Conservation (phyloP, 2,888 invertebrate genomes). For the Amblyjoppa proteus region DNA sequence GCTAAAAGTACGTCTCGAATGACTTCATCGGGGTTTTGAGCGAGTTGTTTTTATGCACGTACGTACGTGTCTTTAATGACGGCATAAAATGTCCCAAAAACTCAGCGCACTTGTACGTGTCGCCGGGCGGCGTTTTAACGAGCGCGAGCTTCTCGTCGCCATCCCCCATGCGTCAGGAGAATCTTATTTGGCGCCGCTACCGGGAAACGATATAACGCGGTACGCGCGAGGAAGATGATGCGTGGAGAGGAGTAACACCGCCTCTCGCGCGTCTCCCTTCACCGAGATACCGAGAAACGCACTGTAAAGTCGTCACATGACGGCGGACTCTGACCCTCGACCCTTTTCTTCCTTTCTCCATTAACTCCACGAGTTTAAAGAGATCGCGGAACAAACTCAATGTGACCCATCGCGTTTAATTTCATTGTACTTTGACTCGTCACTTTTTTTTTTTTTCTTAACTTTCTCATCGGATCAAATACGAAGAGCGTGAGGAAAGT, state of each 20-base stretch:
- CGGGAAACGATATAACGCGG: slow-evolving; percentile 73
- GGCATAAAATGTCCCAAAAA: background rate
- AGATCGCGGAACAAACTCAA: slow-evolving; percentile 52
- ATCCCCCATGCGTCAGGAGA: slow-evolving; percentile 50
- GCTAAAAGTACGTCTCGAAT: background rate
- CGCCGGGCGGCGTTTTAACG: slow-evolving; percentile 46
- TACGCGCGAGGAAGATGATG: slow-evolving; percentile 46
- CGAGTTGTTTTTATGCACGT: slow-evolving; percentile 11
- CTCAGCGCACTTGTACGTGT: slow-evolving; percentile 20
- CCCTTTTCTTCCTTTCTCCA: slow-evolving; percentile 26
- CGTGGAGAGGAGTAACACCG: slow-evolving; percentile 53
- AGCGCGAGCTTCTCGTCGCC: slow-evolving; percentile 37
- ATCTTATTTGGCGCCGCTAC: slow-evolving; percentile 69
- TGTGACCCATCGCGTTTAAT: background rate
- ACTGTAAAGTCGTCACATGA: slow-evolving; percentile 63
- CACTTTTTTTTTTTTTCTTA: background rate
- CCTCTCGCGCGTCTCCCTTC: slow-evolving; percentile 50
- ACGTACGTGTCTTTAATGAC: slow-evolving; percentile 1
- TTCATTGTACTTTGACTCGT: background rate
- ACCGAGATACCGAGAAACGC: slow-evolving; percentile 74
- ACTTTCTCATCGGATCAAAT: background rate
- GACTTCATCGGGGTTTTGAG: background rate
- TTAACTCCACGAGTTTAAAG: slow-evolving; percentile 51
- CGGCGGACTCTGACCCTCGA: slow-evolving; percentile 67
- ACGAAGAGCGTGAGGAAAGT: background rate